Evolutionary conservation across 2,797 vertebrate species (phyloP), one percentile per base, ranked within the genome.

Genomic region (Chelidonichthys spinosus): DNA sequence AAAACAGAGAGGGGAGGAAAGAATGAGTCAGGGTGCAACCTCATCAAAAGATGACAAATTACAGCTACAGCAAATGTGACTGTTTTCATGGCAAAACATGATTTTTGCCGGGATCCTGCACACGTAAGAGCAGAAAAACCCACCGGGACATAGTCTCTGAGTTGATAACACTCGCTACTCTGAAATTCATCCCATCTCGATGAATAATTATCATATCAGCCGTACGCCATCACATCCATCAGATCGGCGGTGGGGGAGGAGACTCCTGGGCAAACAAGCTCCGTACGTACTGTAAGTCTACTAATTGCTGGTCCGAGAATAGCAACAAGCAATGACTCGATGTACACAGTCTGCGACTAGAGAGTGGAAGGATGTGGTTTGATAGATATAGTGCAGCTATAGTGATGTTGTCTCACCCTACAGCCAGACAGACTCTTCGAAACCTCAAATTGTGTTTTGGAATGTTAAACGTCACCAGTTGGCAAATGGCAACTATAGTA

Each of bases 41-140:
- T 79, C 76, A 74, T 87, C 63, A 83, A 78, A 82, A 47, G 72
- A 78, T 75, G 68, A 81, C 72, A 80, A 82, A 82, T 66, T 78
- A 39, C 46, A 64, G 75, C 66, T 44, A 33, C 71, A 69, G 60
- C 67, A 66, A 86, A 83, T 69, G 67, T 37, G 75, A 79, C 60
- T 63, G 33, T 76, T 76, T 81, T 74, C 47, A 69, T 53, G 49
- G 50, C 39, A 62, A 79, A 61, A 59, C 44, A 44, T 72, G 5
- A 37, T 18, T 32, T 71, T 69, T 7, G 2, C 47, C 36, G 11
- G 7, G 69, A 71, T 56, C 18, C 17, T 43, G 59, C 50, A 70
- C 42, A 37, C 13, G 70, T 65, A 25, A 43, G 44, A 54, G 39
- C 33, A 58, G 54, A 69, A 76, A 25, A 72, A 68, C 15, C 43